Base-by-base conservation (phyloP, 2,888 invertebrate genomes). In the Cheilosia urbana region DNA sequence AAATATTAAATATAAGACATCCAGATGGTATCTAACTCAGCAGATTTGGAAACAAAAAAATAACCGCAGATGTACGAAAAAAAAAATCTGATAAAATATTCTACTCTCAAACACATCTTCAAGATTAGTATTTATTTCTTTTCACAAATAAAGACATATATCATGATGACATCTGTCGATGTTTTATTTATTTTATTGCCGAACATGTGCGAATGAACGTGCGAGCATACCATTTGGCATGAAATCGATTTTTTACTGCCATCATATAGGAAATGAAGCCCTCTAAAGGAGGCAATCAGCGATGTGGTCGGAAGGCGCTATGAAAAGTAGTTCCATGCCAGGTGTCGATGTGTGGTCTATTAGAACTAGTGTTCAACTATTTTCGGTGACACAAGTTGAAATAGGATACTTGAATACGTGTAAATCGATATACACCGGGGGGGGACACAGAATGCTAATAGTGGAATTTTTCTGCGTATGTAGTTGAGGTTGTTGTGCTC, bases 181-280 rank as follows among this genome's bases (percentile, higher is more conserved):
- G 47, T 47, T 47, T 47, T 47, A 47, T 47, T 47, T 47, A 47
- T 47, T 47, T 47, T n/a, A 47, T 47, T 47, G 47, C 17, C 47
- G 17, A 3, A 47, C 47, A 47, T 47, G 9, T 17, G 17, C 19
- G 47, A 17, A 47, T 17, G 47, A 47, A 47, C 47, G 47, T 47
- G 47, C 47, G 9, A 17, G 47, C 17, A 19, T 9, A 47, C 19
- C 19, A 19, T 47, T 45, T 45, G 45, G 45, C 6, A 17, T 45
- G 13, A 37, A 15, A 45, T 45, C 17, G 45, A 45, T 45, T 45
- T 45, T n/a, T 17, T 17, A 45, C 45, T 45, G 1, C 17, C 17
- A 17, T 17, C 45, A 45, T 17, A 0, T 3, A 13, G 2, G 13
- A 37, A 45, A 15, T n/a, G 17, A 45, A 45, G 45, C 45, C 45